Percentiles rank a stretch among this genome's conserved stretches.
phyloP scores from a whole-genome alignment of 1,140 invertebrate species.

The Neodiprion virginianus region DNA sequence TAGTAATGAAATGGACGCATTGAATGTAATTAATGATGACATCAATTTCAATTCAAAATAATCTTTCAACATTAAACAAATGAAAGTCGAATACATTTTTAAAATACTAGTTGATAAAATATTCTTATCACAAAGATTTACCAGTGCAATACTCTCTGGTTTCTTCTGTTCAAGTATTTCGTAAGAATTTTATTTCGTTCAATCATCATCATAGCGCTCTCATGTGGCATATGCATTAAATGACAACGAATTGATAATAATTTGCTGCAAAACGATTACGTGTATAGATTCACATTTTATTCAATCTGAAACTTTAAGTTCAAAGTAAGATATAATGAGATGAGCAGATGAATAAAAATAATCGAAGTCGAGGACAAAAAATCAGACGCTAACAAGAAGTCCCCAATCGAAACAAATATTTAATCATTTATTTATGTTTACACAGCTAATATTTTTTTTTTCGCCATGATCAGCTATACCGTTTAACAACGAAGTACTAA shows the following conservation, averaged over 20 bases:
- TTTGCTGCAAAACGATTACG: too few relatives aligned
- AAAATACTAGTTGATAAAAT: not conserved
- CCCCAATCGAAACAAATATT: slow-evolving; percentile 15
- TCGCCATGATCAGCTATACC: slow-evolving; percentile 11
- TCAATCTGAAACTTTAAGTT: too few relatives aligned
- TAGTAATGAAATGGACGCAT: not conserved
- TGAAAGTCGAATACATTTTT: slow-evolving; percentile 6
- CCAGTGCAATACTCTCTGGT: not conserved
- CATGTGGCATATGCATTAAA: not conserved
- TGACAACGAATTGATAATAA: not conserved
- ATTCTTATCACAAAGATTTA: not conserved
- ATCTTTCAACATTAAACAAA: slow-evolving; percentile 6
- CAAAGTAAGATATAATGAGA: too few relatives aligned
- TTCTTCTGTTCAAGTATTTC: too few relatives aligned
- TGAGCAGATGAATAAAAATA: too few relatives aligned
- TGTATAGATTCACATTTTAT: too few relatives aligned
- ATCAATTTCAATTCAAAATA: not conserved
- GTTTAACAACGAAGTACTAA: not conserved
- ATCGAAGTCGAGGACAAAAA: too few relatives aligned
- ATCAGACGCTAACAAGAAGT: too few relatives aligned
- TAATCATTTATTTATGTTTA: slow-evolving; percentile 22
- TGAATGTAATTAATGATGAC: not conserved
- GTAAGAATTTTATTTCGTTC: too few relatives aligned
- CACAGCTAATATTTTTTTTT: not conserved
- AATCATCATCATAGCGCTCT: too few relatives aligned